Conservation (phyloP, 2,888 invertebrate genomes). For the Spodoptera exigua region DNA sequence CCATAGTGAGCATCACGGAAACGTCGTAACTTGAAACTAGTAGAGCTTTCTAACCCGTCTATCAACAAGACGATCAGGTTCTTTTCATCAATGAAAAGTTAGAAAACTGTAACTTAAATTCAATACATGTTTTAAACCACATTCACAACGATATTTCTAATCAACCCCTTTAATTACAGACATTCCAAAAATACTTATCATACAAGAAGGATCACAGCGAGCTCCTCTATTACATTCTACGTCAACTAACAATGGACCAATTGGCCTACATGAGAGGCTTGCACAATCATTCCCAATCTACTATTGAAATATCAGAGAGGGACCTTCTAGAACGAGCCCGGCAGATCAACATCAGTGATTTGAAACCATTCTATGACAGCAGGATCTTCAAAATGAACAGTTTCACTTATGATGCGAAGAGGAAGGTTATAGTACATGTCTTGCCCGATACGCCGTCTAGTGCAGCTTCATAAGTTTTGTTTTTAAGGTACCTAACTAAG, state of each 20-base stretch:
- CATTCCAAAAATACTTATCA: slow-evolving; percentile 97
- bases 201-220: slow-evolving; percentile 99
- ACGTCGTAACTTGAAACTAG: too few species aligned
- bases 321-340: slow-evolving; percentile 92
- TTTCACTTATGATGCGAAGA: slow-evolving; percentile 94
- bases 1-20: too few species aligned
- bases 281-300: slow-evolving; percentile 91
- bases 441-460: slow-evolving; percentile 89
- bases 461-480: slow-evolving; percentile 56
- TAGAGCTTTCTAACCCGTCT: too few species aligned
- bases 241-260: slow-evolving; percentile 97
- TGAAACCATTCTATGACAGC: slow-evolving; percentile 97
- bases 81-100: too few species aligned
- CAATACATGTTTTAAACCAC: too few species aligned
- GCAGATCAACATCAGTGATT: slow-evolving; percentile 96
- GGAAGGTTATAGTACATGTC: slow-evolving; percentile 95
- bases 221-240: slow-evolving; percentile 97
- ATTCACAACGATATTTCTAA: too few species aligned
- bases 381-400: slow-evolving; percentile 96
- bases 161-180: slow-evolving; percentile 86
- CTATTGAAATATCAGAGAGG: slow-evolving; percentile 95
- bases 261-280: slow-evolving; percentile 94
- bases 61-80: too few species aligned
- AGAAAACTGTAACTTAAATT: too few species aligned
- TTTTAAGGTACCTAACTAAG: too few species aligned